These are phyloP conservation scores for Ptilonorhynchus violaceus DNA, from an alignment of 2,113 vertebrate species.

Conservation along the genomic window DNA sequence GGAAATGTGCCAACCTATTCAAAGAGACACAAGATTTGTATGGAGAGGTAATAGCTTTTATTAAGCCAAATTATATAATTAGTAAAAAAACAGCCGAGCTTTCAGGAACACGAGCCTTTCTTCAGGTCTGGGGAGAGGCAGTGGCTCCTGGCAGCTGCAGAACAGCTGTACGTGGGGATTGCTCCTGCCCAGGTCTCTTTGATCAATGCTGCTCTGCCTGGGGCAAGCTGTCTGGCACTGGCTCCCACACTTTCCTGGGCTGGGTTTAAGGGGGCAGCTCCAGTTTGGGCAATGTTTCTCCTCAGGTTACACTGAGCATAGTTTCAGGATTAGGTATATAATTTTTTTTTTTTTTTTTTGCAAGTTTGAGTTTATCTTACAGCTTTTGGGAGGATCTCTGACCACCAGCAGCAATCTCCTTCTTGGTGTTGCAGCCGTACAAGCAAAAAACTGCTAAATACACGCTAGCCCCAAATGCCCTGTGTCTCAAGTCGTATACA, in stretches of 20 bases:
- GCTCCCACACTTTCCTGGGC: neutral
- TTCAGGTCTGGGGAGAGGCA: neutral
- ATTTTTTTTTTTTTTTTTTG: neutral
- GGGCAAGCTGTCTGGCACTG: neutral
- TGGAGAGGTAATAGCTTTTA: constrained; percentile 47
- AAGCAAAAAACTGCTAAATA: neutral
- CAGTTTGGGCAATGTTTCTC: neutral
- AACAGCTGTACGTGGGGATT: neutral
- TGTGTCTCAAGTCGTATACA: neutral
- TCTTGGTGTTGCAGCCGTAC: fast-evolving
- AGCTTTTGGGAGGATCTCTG: neutral
- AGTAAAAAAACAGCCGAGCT: constrained; percentile 2
- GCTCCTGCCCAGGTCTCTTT: neutral
- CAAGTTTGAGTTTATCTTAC: neutral
- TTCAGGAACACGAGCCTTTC: neutral
- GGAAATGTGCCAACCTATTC: constrained; percentile 22
- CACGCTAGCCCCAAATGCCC: neutral
- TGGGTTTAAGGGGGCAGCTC: neutral
- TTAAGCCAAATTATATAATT: constrained; percentile 42
- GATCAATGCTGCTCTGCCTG: neutral
- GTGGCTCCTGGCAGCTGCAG: neutral
- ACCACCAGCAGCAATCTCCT: neutral
- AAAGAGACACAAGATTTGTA: constrained; percentile 17
- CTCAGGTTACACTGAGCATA: neutral
- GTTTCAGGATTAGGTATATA: neutral